These are phyloP conservation scores for Tarsius wallacei DNA, from an alignment of 2,797 vertebrate genomes.

Conservation along the genomic window DNA sequence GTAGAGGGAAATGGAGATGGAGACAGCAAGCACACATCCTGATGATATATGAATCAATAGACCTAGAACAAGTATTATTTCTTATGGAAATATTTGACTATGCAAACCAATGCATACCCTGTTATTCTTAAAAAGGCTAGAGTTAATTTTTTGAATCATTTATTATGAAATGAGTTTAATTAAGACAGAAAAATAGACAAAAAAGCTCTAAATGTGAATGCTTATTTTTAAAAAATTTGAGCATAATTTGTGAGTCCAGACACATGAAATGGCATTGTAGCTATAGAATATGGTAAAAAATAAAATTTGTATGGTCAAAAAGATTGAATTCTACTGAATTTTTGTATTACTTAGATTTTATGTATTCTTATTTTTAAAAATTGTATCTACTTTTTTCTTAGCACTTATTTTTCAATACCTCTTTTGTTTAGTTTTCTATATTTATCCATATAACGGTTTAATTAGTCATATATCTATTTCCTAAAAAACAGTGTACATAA, in stretches of 20 bases:
- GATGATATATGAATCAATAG: neutral
- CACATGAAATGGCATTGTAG: neutral
- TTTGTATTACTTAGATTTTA: neutral
- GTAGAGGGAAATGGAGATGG: neutral
- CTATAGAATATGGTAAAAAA: neutral
- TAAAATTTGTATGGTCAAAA: neutral
- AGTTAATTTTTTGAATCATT: neutral
- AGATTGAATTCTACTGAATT: neutral
- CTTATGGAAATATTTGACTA: neutral
- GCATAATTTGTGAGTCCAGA: neutral
- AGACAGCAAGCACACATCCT: accelerated
- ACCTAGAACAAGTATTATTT: neutral
- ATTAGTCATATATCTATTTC: neutral
- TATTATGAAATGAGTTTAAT: neutral
- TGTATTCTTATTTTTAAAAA: neutral
- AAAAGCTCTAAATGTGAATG: neutral
- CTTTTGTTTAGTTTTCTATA: neutral
- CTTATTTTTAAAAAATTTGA: neutral
- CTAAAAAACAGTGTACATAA: neutral
- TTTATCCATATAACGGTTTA: neutral
- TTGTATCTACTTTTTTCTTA: neutral
- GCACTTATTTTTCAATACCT: neutral
- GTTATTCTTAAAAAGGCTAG: neutral
- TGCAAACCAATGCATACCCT: neutral
- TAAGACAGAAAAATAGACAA: neutral